Conservation (phyloP, 2,888 invertebrate species). For the Mesorhabditis sp. region DNA sequence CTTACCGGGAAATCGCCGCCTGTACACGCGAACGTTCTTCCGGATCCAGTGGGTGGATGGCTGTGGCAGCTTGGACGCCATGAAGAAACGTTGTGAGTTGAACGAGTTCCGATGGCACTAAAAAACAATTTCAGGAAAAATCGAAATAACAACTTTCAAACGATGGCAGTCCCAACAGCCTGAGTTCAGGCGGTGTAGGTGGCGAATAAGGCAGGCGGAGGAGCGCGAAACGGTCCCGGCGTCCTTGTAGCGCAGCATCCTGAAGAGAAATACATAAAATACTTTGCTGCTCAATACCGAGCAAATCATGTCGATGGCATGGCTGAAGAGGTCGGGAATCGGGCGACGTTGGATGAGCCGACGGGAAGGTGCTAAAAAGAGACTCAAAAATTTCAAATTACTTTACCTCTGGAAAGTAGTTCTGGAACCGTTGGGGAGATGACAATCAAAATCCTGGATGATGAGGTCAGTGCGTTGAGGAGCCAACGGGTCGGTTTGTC, state of each 20-base stretch:
- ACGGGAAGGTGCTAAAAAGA: conserved; percentile 9
- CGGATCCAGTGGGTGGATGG: background rate
- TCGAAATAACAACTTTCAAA: conserved; percentile 10
- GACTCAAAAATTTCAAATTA: background rate
- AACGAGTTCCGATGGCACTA: conserved; percentile 24
- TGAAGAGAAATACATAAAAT: background rate
- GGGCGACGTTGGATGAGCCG: conserved; percentile 27
- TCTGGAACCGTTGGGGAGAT: conserved; percentile 39
- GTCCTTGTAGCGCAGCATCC: background rate
- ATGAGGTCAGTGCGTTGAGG: conserved; percentile 25
- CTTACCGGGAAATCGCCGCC: background rate
- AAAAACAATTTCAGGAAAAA: conserved; percentile 9
- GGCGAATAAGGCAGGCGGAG: conserved; percentile 27
- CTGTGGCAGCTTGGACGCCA: conserved; percentile 9
- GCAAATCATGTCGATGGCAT: conserved; percentile 35
- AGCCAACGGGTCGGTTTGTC: conserved; percentile 45
- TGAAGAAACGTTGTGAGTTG: conserved; percentile 26
- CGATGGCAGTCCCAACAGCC: conserved; percentile 15
- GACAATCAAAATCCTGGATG: conserved; percentile 35
- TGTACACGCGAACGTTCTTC: background rate
- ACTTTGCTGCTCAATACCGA: conserved; percentile 19
- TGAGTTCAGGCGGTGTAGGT: conserved; percentile 20
- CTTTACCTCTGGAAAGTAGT: conserved; percentile 21
- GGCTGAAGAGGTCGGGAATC: conserved; percentile 43
- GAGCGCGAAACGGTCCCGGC: conserved; percentile 15